Conservation (phyloP, 92 coral and sea anemone species). For the Paramuricea clavata region DNA sequence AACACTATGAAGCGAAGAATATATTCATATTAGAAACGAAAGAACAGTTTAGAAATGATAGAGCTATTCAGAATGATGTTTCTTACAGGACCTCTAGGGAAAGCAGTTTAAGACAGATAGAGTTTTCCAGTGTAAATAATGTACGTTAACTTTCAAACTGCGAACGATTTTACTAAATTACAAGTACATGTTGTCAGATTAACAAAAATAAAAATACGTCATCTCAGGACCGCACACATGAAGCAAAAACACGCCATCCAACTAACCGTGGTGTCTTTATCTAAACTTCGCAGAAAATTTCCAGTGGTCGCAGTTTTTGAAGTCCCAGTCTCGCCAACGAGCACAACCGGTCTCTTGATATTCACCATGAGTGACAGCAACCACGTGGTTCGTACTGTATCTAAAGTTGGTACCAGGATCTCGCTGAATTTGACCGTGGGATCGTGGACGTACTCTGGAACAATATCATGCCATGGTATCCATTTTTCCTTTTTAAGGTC, state of each 20-base stretch:
- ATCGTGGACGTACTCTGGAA: conserved; percentile 92
- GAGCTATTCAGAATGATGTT: no score
- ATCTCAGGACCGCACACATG: not conserved
- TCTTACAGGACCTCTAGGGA: not conserved
- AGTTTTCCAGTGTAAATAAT: no score
- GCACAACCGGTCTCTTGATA: conserved; percentile 91
- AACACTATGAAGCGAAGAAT: no score
- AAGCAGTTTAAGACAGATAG: not conserved
- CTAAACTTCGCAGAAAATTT: conserved; percentile 85
- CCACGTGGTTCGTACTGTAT: conserved; percentile 99
- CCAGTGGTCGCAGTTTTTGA: conserved; percentile 98
- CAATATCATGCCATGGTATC: conserved; percentile 96
- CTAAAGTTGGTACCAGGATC: conserved; percentile 98
- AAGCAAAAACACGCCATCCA: not conserved
- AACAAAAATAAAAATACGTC: no score
- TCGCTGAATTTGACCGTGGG: conserved; percentile 95
- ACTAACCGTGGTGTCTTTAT: conserved; percentile 90
- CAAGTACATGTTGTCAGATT: no score
- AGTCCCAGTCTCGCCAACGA: conserved; percentile 99
- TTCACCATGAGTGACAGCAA: conserved; percentile 93
- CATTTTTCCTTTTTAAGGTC: conserved; percentile 87
- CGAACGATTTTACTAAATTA: not conserved
- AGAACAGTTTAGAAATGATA: no score
- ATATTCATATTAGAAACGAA: not conserved
- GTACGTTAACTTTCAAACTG: no score